Base-by-base conservation (phyloP, 2,888 invertebrate genomes). In the Rotaria socialis region DNA sequence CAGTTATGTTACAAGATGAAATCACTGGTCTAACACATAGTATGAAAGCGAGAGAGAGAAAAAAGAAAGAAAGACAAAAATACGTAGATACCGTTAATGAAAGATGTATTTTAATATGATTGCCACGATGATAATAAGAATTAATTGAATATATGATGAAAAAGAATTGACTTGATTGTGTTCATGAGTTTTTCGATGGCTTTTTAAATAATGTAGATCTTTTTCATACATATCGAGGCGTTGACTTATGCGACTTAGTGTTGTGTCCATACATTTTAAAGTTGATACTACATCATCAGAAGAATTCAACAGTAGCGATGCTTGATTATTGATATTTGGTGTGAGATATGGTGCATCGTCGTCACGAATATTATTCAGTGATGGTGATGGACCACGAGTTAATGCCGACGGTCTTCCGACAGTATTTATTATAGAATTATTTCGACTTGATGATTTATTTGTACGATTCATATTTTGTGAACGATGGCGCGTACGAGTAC, bases 401-500 rank as follows among this genome's bases (percentile, higher is more conserved):
- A 80, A 47, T 24, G 24, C 24, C 2, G 80, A 80, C 1, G 80
- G 0, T 80, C 22, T 8, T n/a, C 24, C 47, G 24, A n/a, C 14
- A n/a, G 47, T 0, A 24, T 47, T 47, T 24, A n/a, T 47, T 14
- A 35, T n/a, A 3, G 47, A 80, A 80, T n/a, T 47, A n/a, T n/a
- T 24, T 8, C 80, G 80, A 80, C 47, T 80, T 16, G 80, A 43
- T 16, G 11, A 22, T 80, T 43, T 11, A 47, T 22, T 80, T 24
- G 43, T 47, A 24, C 8, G n/a, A 47, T 43, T 80, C 8, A 47
- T n/a, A 24, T 47, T 47, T 8, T 43, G 80, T 43, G 80, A 47
- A 47, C 47, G 80, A 90, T 94, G 94, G 86, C 93, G 93, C 14
- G 94, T 94, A 90, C 94, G 94, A 1, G 95, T 95, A 87, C 94